Evolutionary conservation across 1,140 invertebrate genomes (phyloP).

Genomic region (Procambarus virginalis): DNA sequence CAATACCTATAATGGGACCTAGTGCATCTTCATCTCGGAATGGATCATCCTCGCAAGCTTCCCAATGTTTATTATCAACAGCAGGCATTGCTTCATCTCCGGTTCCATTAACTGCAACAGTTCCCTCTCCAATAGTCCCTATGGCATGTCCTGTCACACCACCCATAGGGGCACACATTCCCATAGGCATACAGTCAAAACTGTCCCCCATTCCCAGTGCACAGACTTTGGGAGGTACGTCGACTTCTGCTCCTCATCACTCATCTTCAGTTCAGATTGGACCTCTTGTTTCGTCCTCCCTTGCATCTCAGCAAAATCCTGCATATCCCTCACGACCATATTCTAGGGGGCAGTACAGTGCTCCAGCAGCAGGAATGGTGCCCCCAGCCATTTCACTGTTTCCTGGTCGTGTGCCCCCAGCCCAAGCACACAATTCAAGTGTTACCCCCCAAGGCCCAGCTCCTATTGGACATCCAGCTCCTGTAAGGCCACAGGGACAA

Average conservation of each 20-base stretch:
- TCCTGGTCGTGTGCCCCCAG: slow-evolving; percentile 25
- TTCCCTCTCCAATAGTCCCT: neutral
- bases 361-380: neutral
- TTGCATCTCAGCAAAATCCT: neutral
- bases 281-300: neutral
- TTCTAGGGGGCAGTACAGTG: slow-evolving; percentile 17
- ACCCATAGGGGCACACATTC: slow-evolving; percentile 7
- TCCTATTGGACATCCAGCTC: too few species aligned
- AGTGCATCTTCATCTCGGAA: neutral
- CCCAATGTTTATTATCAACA: neutral
- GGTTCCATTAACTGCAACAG: neutral
- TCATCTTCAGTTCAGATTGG: slow-evolving; percentile 14
- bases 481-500: neutral
- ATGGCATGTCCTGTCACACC: neutral
- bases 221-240: neutral
- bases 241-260: neutral
- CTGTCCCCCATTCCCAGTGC: neutral
- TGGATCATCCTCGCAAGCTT: neutral
- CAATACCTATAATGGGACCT: neutral
- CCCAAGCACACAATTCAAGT: slow-evolving; percentile 21
- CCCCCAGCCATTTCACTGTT: slow-evolving; percentile 22
- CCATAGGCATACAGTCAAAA: neutral
- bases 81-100: too few species aligned
- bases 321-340: slow-evolving; percentile 7
- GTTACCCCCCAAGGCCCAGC: slow-evolving; percentile 8